Evolutionary conservation across 2,113 vertebrate genomes (phyloP), one percentile per base, ranked within the genome.

Genomic region (Pelmatolapia mariae): DNA sequence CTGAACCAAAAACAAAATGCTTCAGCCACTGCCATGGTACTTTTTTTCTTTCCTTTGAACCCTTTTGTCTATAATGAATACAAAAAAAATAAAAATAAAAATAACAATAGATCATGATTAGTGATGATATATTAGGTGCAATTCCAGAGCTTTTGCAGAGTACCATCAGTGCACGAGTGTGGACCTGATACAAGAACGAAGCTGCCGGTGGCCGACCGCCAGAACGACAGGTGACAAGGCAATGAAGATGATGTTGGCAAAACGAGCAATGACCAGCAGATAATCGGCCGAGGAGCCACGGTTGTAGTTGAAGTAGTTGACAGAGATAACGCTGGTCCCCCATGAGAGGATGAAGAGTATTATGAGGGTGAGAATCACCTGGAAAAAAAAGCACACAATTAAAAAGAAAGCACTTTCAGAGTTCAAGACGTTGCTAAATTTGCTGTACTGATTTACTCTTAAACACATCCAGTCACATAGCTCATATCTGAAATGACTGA

Each of bases 301-400:
- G 85, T 95, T 96, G 84, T 97, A 97, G 93, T 97, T 97, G 92
- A 97, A 97, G 68, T 96, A 97, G 91, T 96, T 96, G 40, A 96
- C 95, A 4, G 97, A 96, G 83, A 97, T 92, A 43, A 97, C 81
- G 88, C 96, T 97, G 57, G 96, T 95, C 85, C 96, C 96, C 96
- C 97, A 97, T 6, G 95, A 97, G 2, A 80, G 47, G 26, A 96
- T 95, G 85, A 97, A 97, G 63, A 97, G 93, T 78, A 96, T 68
- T 3, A 97, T 95, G n/a, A 97, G 94, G 5, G 93, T 85, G 4
- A 97, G 91, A 83, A 97, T 97, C 87, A 97, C 96, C 96, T 97
- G 89, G 6, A 0, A 3, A 43, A 71, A 26, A 73, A 82, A 66
- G 80, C 29, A 84, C 24, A 87, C 22, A 80, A 61, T 16, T 54